Evolutionary conservation across 1,140 invertebrate species (phyloP).

Genomic region (Neodiprion fabricii): DNA sequence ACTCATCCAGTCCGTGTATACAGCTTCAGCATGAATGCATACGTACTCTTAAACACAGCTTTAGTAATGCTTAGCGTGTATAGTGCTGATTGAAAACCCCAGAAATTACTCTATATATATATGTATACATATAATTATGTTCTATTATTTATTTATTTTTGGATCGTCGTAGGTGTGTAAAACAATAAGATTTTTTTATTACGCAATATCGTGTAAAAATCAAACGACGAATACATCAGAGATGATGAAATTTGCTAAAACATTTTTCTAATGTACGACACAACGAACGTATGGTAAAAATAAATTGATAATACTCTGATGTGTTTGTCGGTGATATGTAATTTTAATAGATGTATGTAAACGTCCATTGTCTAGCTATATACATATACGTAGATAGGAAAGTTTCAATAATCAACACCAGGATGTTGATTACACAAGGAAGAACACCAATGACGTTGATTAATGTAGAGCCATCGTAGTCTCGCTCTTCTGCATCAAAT

Average conservation of each 20-base stretch:
- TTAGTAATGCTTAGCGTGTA: not conserved
- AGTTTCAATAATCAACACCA: slow-evolving; percentile 54
- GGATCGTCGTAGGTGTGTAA: slow-evolving; percentile 2
- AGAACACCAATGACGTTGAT: slow-evolving; percentile 63
- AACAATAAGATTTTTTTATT: not conserved
- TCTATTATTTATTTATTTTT: not conserved
- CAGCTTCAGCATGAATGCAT: not conserved
- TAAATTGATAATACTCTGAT: not conserved
- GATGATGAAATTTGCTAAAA: too few relatives aligned
- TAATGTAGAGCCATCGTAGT: slow-evolving; percentile 54
- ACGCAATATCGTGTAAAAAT: not conserved
- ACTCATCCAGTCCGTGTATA: not conserved
- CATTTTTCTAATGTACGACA: too few relatives aligned
- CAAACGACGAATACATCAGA: not conserved
- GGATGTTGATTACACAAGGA: slow-evolving; percentile 59
- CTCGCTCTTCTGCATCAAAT: slow-evolving; percentile 33
- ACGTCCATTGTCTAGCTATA: slow-evolving; percentile 53
- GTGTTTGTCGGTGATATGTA: not conserved
- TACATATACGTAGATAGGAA: slow-evolving; percentile 49
- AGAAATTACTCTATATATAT: not conserved
- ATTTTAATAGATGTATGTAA: slow-evolving; percentile 35
- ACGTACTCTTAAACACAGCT: not conserved
- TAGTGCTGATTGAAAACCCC: not conserved
- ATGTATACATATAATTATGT: not conserved
- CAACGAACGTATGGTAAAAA: too few relatives aligned